Conservation (phyloP, 1,140 invertebrate genomes). For the Aphaenogaster rudis region DNA sequence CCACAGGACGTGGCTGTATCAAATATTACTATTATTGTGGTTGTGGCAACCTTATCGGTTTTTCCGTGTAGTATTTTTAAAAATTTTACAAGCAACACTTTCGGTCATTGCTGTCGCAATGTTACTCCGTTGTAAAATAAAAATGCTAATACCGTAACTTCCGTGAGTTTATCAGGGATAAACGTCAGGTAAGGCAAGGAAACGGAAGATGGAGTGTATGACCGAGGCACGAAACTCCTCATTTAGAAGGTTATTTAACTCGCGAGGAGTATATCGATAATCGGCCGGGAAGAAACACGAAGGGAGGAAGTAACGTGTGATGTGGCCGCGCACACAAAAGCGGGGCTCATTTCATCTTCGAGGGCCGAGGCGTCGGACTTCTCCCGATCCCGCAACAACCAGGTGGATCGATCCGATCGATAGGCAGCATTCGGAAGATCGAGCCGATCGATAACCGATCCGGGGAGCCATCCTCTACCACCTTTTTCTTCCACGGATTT, state of each 20-base stretch:
- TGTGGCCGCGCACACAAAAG: slow-evolving; percentile 10
- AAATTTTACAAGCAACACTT: neutral
- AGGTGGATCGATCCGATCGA: slow-evolving; percentile 66
- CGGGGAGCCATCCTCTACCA: neutral
- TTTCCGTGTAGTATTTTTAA: neutral
- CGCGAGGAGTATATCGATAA: slow-evolving; percentile 46
- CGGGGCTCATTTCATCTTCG: slow-evolving; percentile 54
- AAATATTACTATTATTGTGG: no score
- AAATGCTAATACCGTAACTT: slow-evolving; percentile 40
- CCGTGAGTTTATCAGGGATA: slow-evolving; percentile 34
- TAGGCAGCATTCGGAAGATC: slow-evolving; percentile 61
- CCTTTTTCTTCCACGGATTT: slow-evolving; percentile 45
- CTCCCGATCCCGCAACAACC: slow-evolving; percentile 15
- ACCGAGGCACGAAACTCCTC: slow-evolving; percentile 44
- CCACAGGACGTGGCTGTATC: no score
- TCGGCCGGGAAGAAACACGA: slow-evolving; percentile 15
- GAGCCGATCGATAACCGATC: slow-evolving; percentile 56
- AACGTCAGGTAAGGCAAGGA: neutral
- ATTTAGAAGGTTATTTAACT: slow-evolving; percentile 48
- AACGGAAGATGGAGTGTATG: neutral
- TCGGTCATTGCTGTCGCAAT: neutral
- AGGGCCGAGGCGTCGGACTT: slow-evolving; percentile 8
- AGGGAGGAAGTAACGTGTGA: slow-evolving; percentile 18
- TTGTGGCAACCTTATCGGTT: no score
- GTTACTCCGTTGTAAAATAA: neutral